These are phyloP conservation scores for Chaetodon auriga DNA, from an alignment of 2,113 vertebrate species.

Conservation along the genomic window DNA sequence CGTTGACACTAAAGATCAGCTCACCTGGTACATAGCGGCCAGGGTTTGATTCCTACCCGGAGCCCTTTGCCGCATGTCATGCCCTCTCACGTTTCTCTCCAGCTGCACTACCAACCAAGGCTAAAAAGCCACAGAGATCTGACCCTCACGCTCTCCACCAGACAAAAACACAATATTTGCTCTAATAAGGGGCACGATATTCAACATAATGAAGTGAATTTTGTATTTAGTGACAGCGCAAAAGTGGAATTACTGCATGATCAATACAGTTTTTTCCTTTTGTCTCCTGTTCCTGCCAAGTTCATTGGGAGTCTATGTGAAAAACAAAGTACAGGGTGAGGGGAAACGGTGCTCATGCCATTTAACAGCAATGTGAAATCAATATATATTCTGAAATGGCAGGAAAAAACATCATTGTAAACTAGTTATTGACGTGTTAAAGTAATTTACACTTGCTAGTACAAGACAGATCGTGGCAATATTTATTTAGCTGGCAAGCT, in stretches of 20 bases:
- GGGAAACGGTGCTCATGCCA: slow-evolving; percentile 73
- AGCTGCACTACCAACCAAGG: no score
- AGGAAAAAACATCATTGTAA: slow-evolving; percentile 84
- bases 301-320: slow-evolving; percentile 49
- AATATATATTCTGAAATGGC: slow-evolving; percentile 84
- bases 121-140: not conserved
- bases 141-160: not conserved
- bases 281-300: slow-evolving; percentile 33
- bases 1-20: not conserved
- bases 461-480: slow-evolving; percentile 87
- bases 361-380: slow-evolving; percentile 85
- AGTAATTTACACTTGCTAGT: slow-evolving; percentile 88
- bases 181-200: not conserved
- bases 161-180: not conserved
- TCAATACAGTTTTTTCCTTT: slow-evolving; percentile 30
- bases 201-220: slow-evolving; percentile 17
- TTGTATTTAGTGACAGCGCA: slow-evolving; percentile 1
- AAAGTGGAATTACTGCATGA: slow-evolving; percentile 42
- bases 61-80: no score
- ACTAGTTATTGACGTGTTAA: slow-evolving; percentile 87
- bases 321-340: slow-evolving; percentile 62
- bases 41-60: no score
- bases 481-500: slow-evolving; percentile 87
- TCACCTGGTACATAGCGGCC: no score
- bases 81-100: no score